These are phyloP conservation scores for Rhamnusium bicolor DNA, from an alignment of 2,888 invertebrate species.

Conservation along the genomic window DNA sequence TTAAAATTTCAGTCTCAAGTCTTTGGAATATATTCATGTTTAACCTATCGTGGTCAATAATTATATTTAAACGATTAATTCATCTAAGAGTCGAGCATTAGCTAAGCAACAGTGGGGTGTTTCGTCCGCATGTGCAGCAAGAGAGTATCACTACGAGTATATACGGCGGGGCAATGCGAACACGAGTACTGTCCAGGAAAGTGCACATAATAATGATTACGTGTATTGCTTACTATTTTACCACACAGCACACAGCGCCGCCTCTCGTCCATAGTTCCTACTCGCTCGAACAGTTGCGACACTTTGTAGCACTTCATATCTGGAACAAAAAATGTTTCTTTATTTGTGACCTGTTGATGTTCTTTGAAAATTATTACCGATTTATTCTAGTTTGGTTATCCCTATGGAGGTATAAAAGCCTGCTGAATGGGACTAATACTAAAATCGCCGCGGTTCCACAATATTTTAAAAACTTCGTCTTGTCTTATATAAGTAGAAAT, in stretches of 20 bases:
- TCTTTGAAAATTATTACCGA: constrained; percentile 38
- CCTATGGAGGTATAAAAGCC: constrained; percentile 18
- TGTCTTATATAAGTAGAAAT: no score
- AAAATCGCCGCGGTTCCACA: background rate
- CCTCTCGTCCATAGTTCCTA: constrained; percentile 75
- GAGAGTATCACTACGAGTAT: constrained; percentile 76
- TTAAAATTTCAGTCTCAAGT: constrained; percentile 17
- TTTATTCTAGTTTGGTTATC: constrained; percentile 27
- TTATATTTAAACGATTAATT: constrained; percentile 20
- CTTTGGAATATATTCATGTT: constrained; percentile 11
- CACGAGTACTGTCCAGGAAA: constrained; percentile 76
- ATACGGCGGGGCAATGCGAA: constrained; percentile 75
- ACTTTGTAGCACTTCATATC: constrained; percentile 74
- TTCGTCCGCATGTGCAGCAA: constrained; percentile 75
- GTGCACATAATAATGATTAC: constrained; percentile 77
- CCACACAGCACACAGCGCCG: constrained; percentile 76
- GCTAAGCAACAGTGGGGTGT: constrained; percentile 72
- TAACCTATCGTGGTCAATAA: constrained; percentile 20
- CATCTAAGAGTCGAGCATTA: constrained; percentile 47
- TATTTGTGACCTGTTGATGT: background rate
- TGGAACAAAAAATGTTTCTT: constrained; percentile 66
- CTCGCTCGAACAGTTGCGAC: constrained; percentile 76
- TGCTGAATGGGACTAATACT: background rate
- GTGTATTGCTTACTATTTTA: constrained; percentile 76
- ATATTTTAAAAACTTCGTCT: background rate